Conservation (phyloP, 2,888 invertebrate genomes). For the Chymomyza procnemis region DNA sequence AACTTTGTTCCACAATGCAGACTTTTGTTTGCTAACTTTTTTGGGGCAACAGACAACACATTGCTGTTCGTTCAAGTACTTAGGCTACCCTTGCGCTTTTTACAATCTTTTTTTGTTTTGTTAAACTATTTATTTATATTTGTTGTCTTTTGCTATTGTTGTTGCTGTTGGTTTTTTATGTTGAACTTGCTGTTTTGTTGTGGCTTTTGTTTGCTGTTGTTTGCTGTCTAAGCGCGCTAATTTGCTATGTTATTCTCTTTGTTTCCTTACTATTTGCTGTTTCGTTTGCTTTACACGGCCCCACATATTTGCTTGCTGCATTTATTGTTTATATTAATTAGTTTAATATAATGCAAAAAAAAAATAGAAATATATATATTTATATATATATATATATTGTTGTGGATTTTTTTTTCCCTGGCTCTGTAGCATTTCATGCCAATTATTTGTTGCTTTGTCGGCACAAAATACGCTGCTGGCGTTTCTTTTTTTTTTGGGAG, state of each 20-base stretch:
- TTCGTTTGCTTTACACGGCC: background rate
- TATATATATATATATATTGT: too few relatives aligned
- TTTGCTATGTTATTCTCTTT: background rate
- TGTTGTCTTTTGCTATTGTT: too few relatives aligned
- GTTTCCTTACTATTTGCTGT: constrained; percentile 3
- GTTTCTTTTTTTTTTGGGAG: too few relatives aligned
- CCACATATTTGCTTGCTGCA: background rate
- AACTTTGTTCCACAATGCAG: too few relatives aligned
- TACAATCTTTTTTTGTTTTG: too few relatives aligned
- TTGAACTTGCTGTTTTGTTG: background rate
- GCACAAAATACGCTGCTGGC: background rate
- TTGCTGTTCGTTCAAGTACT: too few relatives aligned
- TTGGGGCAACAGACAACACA: too few relatives aligned
- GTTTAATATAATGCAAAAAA: constrained; percentile 2
- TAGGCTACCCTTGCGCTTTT: too few relatives aligned
- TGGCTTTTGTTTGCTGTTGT: constrained; percentile 5
- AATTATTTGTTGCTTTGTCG: background rate
- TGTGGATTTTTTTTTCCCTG: background rate
- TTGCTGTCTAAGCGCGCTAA: background rate
- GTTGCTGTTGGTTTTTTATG: too few relatives aligned
- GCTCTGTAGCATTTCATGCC: background rate
- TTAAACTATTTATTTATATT: too few relatives aligned
- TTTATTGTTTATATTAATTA: background rate
- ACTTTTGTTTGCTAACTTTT: too few relatives aligned
- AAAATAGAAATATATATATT: too few relatives aligned